Percentiles rank a stretch among this genome's conserved stretches.
Conservation (phyloP, 2,797 vertebrate species). For the Sebastes trivittatus region DNA sequence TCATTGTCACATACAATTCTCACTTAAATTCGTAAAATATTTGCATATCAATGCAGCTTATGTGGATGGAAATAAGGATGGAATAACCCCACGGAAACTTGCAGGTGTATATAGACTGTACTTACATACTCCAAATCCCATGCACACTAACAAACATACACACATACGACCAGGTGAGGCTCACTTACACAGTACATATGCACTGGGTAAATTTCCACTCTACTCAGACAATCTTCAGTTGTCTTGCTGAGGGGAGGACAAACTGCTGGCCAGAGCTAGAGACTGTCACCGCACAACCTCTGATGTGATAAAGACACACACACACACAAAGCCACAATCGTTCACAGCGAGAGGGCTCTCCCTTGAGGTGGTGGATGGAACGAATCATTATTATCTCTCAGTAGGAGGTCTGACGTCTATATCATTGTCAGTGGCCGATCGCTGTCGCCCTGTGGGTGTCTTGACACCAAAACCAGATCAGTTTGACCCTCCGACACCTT, state of each 20-base stretch:
- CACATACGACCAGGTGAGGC: conserved; percentile 35
- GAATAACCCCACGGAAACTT: background rate
- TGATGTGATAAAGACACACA: background rate
- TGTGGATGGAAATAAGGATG: background rate
- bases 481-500: background rate
- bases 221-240: conserved; percentile 78
- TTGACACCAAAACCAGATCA: conserved; percentile 7
- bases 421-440: background rate
- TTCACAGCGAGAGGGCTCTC: conserved; percentile 5
- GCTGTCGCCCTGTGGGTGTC: background rate
- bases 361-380: conserved; percentile 6
- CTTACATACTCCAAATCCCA: background rate
- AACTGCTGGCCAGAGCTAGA: conserved; percentile 28
- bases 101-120: background rate
- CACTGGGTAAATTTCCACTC: conserved; percentile 82
- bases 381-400: conserved; percentile 29
- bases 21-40: background rate
- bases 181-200: conserved; percentile 36
- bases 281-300: conserved; percentile 22
- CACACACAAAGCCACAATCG: background rate
- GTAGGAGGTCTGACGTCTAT: conserved; percentile 17
- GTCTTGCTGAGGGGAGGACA: conserved; percentile 67
- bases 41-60: background rate
- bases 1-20: background rate
- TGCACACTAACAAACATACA: conserved; percentile 16